Evolutionary conservation across 2,113 vertebrate genomes (phyloP).

Genomic region (Cromileptes altivelis): DNA sequence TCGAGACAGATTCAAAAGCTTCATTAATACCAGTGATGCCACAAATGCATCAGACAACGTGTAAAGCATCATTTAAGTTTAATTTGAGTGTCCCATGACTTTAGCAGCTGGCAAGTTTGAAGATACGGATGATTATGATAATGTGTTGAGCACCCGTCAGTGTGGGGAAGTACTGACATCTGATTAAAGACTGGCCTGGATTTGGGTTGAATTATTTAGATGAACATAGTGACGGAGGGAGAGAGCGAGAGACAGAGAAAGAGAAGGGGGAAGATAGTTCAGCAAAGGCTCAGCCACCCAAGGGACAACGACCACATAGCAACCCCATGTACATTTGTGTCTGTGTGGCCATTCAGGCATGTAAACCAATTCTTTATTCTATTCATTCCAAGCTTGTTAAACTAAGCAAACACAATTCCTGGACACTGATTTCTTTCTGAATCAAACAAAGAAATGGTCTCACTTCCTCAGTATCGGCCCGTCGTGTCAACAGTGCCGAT

Average conservation of each 20-base stretch:
- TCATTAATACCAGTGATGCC: not conserved
- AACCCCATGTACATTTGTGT: not conserved
- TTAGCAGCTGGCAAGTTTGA: constrained; percentile 33
- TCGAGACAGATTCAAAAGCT: not conserved
- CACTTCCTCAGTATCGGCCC: constrained; percentile 31
- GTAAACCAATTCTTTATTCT: not conserved
- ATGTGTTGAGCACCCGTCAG: constrained; percentile 60
- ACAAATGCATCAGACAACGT: constrained; percentile 27
- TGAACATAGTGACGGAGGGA: constrained; percentile 37
- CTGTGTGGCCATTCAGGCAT: not conserved
- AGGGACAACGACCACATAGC: constrained; percentile 6
- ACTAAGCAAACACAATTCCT: constrained; percentile 10
- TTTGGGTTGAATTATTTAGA: constrained; percentile 78
- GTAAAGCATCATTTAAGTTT: constrained; percentile 7
- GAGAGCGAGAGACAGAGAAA: not conserved
- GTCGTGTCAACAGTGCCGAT: constrained; percentile 58
- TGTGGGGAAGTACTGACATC: constrained; percentile 61
- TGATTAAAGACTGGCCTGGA: constrained; percentile 77
- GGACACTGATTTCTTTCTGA: constrained; percentile 6
- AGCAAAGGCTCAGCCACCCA: constrained; percentile 10
- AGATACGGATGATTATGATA: constrained; percentile 74
- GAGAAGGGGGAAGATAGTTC: constrained; percentile 15
- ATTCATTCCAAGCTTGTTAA: constrained; percentile 13
- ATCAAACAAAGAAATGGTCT: constrained; percentile 51
- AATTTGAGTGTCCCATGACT: constrained; percentile 28